These are phyloP conservation scores for Physocephala rufipes DNA, from an alignment of 2,888 invertebrate species.

Conservation along the genomic window DNA sequence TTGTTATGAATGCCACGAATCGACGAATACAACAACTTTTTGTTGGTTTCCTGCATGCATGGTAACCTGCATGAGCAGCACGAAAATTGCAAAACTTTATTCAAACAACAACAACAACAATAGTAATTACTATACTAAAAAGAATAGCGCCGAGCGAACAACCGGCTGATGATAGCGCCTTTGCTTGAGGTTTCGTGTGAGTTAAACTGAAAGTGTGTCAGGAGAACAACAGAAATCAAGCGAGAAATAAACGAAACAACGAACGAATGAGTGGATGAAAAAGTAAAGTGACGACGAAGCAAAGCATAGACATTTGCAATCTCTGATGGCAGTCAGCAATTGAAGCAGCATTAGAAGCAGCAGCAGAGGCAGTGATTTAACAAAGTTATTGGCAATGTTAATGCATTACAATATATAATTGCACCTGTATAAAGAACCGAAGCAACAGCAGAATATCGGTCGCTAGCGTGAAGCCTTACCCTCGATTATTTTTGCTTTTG, in stretches of 20 bases:
- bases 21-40: no score
- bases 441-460: background rate
- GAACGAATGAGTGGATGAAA: conserved; percentile 31
- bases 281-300: conserved; percentile 26
- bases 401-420: background rate
- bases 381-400: background rate
- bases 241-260: conserved; percentile 32
- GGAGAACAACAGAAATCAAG: conserved; percentile 51
- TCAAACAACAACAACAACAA: background rate
- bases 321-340: background rate
- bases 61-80: background rate
- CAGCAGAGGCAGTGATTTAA: background rate
- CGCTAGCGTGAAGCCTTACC: no score
- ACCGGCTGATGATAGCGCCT: background rate
- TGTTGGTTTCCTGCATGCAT: no score
- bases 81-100: conserved; percentile 6
- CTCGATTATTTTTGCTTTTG: background rate
- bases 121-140: no score
- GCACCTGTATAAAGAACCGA: conserved; percentile 10
- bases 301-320: conserved; percentile 43
- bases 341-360: background rate
- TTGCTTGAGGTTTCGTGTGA: conserved; percentile 17
- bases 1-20: conserved; percentile 43
- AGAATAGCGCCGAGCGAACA: conserved; percentile 47
- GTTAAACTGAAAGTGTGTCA: conserved; percentile 57